Evolutionary conservation across 2,113 vertebrate genomes (phyloP).

Genomic region (Pseudopipra pipra): DNA sequence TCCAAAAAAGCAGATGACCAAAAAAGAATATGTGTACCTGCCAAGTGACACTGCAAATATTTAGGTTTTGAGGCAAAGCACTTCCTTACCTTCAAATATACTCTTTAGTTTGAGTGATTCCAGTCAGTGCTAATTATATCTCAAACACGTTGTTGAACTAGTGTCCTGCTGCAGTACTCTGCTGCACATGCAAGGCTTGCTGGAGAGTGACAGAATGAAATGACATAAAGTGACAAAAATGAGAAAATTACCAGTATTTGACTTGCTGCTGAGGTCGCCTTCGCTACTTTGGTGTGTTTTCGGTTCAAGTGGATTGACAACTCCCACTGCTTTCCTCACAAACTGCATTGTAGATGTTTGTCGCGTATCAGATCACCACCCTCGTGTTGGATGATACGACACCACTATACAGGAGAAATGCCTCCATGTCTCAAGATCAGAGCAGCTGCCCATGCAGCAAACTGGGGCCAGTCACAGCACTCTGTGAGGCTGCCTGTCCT

Average conservation of each 20-base stretch:
- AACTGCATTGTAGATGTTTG: not conserved
- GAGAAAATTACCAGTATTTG: not conserved
- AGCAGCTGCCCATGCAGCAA: not conserved
- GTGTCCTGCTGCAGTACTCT: not conserved
- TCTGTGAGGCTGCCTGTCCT: not conserved
- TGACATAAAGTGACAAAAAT: not conserved
- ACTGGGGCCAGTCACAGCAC: rapidly evolving
- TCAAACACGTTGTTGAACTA: not conserved
- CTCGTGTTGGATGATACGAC: not conserved
- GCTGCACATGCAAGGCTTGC: not conserved
- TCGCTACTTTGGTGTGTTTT: not conserved
- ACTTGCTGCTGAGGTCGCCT: not conserved
- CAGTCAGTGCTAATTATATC: not conserved
- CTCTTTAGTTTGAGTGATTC: not conserved
- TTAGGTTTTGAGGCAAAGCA: not conserved
- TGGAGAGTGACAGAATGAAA: not conserved
- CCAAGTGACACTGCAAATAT: not conserved
- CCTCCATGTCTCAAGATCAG: not conserved
- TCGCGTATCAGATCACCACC: not conserved
- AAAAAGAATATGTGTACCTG: not conserved
- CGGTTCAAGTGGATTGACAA: not conserved
- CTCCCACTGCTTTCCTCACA: not conserved
- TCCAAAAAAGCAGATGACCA: not conserved
- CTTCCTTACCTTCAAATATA: not conserved
- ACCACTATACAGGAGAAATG: not conserved